These are phyloP conservation scores for Mastomys coucha DNA, from an alignment of 2,113 vertebrate genomes.

Conservation along the genomic window DNA sequence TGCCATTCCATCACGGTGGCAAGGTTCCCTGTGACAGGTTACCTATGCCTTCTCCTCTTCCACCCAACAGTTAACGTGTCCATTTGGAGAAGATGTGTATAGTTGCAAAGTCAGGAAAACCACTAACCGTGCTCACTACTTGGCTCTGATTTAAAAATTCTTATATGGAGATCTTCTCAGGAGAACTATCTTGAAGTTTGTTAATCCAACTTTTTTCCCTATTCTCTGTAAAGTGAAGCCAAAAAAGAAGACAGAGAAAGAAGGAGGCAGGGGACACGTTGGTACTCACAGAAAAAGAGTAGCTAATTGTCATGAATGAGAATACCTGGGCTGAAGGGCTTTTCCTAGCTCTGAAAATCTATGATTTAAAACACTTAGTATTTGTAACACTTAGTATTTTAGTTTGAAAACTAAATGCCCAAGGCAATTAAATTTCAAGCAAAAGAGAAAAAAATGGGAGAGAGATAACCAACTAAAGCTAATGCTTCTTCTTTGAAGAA, in stretches of 20 bases:
- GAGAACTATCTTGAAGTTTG: neutral
- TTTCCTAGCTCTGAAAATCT: neutral
- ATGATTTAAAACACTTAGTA: neutral
- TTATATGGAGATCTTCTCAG: neutral
- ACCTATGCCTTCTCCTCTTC: neutral
- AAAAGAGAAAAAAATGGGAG: neutral
- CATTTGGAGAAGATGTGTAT: neutral
- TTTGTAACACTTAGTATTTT: too few relatives aligned
- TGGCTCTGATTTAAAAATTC: neutral
- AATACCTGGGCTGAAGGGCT: neutral
- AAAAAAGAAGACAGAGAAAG: neutral
- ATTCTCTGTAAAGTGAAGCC: neutral
- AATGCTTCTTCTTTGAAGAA: neutral
- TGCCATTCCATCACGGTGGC: too few relatives aligned
- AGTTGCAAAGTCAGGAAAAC: neutral
- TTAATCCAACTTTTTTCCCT: neutral
- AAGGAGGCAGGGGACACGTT: fast-evolving
- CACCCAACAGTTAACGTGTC: neutral
- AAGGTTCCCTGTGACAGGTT: neutral
- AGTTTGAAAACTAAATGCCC: neutral
- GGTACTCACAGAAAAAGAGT: neutral
- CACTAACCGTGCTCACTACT: neutral
- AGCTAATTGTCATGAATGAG: fast-evolving
- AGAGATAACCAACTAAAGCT: neutral
- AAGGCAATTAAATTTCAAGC: neutral